Conservation (phyloP, 2,888 invertebrate genomes). For the Uropetala carovei region DNA sequence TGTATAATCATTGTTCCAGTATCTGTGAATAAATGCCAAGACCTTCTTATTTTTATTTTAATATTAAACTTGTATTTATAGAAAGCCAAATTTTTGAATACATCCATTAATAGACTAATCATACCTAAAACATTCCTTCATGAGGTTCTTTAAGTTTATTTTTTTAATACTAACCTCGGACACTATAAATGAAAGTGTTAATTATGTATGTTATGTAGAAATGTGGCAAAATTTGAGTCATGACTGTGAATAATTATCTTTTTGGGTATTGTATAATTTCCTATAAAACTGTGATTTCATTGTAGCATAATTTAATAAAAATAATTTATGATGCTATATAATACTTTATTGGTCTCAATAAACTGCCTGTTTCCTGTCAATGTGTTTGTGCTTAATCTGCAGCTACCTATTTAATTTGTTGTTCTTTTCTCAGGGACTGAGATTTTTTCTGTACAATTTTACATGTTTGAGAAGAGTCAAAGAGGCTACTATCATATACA, state of each 20-base stretch:
- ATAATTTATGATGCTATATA: conserved; percentile 53
- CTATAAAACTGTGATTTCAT: conserved; percentile 58
- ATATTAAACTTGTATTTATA: conserved; percentile 33
- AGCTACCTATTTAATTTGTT: no score
- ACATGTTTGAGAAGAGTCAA: no score
- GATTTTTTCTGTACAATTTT: no score
- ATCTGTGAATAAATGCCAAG: not conserved
- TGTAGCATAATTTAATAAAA: conserved; percentile 53
- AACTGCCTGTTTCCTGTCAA: not conserved
- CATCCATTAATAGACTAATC: conserved; percentile 39
- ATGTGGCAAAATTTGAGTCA: conserved; percentile 12
- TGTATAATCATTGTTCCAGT: not conserved
- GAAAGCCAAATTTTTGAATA: not conserved
- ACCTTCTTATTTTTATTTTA: not conserved
- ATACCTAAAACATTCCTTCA: conserved; percentile 58
- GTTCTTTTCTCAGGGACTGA: no score
- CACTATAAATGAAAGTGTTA: conserved; percentile 9
- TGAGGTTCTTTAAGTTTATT: conserved; percentile 22
- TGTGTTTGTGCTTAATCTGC: no score
- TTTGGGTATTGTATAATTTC: conserved; percentile 59
- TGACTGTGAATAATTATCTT: conserved; percentile 50
- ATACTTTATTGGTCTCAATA: not conserved
- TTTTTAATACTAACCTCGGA: conserved; percentile 41
- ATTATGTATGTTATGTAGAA: conserved; percentile 34
- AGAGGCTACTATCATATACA: no score